Evolutionary conservation across 1,140 invertebrate species (phyloP).

Genomic region (Hyles euphorbiae): DNA sequence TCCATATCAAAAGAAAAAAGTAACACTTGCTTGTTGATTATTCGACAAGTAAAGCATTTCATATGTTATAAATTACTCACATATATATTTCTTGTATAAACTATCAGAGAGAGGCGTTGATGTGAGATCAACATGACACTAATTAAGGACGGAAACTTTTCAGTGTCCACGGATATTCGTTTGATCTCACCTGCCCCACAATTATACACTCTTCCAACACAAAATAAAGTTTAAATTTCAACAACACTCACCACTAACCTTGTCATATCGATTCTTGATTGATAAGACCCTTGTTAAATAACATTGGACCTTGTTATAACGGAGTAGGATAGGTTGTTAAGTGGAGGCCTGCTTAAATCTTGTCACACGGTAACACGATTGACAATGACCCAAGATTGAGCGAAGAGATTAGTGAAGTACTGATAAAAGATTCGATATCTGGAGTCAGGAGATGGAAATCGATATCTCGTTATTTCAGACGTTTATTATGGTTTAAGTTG

Average conservation of each 20-base stretch:
- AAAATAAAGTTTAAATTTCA: conserved; percentile 17
- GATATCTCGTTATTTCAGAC: conserved; percentile 39
- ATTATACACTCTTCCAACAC: conserved; percentile 6
- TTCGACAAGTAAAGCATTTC: too few relatives aligned
- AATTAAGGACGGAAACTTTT: conserved; percentile 33
- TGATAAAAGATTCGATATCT: conserved; percentile 36
- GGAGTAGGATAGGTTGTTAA: conserved; percentile 12
- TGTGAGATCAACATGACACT: conserved; percentile 41
- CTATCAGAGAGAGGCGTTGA: conserved; percentile 33
- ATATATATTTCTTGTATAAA: conserved; percentile 22
- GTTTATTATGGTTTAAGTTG: conserved; percentile 25
- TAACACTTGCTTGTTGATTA: not conserved
- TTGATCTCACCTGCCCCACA: not conserved
- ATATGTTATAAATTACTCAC: too few relatives aligned
- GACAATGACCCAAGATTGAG: conserved; percentile 46
- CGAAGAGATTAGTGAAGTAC: conserved; percentile 32
- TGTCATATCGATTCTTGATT: conserved; percentile 7
- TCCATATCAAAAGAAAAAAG: not conserved
- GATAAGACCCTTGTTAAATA: not conserved
- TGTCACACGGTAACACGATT: conserved; percentile 33
- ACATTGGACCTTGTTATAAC: conserved; percentile 6
- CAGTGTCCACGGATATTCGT: conserved; percentile 14
- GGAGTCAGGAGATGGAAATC: conserved; percentile 22
- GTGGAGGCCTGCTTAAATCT: conserved; percentile 12
- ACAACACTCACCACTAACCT: conserved; percentile 7